These are phyloP conservation scores for Tupaia chinensis DNA, from an alignment of 2,113 vertebrate species.

Conservation along the genomic window DNA sequence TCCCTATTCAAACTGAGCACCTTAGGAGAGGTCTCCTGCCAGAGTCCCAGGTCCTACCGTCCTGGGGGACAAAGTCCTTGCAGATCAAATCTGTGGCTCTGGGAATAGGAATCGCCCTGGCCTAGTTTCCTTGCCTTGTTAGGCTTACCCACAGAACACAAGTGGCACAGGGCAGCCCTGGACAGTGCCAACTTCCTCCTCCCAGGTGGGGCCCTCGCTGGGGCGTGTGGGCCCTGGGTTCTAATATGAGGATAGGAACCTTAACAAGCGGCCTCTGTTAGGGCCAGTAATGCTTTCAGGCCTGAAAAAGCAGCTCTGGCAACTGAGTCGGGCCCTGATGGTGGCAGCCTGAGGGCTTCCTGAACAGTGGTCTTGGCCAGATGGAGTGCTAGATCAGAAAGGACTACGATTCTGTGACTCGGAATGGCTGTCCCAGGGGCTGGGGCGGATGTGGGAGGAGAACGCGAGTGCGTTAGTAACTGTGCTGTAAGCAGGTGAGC, in stretches of 20 bases:
- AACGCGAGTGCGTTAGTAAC: background rate
- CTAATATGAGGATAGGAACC: rapidly evolving
- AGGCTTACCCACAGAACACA: background rate
- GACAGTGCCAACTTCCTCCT: background rate
- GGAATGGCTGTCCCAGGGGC: background rate
- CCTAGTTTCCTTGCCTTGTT: background rate
- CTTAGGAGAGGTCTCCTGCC: background rate
- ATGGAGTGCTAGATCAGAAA: background rate
- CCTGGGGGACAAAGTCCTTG: background rate
- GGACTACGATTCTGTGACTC: rapidly evolving
- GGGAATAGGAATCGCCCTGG: background rate
- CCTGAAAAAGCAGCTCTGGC: background rate
- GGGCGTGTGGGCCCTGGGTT: background rate
- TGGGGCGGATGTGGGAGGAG: background rate
- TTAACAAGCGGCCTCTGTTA: rapidly evolving
- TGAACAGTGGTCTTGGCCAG: rapidly evolving
- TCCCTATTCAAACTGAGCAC: rapidly evolving
- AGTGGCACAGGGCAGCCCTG: background rate
- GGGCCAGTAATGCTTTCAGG: background rate
- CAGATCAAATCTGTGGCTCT: background rate
- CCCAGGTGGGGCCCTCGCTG: rapidly evolving
- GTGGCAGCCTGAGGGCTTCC: background rate
- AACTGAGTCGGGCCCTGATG: rapidly evolving
- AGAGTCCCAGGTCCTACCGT: background rate
- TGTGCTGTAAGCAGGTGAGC: rapidly evolving